phyloP scores from a whole-genome alignment of 2,888 invertebrate genomes.

The Lasioglossum morio region DNA sequence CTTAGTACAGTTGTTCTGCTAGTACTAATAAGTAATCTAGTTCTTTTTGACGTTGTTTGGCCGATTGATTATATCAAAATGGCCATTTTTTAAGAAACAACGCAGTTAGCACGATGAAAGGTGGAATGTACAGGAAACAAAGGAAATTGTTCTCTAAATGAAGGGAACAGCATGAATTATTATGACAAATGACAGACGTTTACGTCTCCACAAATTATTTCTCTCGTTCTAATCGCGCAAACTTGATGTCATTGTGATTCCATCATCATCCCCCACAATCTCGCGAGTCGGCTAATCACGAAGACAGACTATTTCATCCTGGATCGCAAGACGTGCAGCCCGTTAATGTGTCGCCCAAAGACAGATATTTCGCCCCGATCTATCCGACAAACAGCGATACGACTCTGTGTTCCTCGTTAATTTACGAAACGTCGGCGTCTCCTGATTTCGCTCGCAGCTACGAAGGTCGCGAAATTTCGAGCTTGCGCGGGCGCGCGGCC shows the following conservation, averaged over 20 bases:
- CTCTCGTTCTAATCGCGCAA: neutral
- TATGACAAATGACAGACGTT: neutral
- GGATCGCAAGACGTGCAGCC: neutral
- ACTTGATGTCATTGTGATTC: neutral
- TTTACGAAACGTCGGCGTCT: constrained; percentile 51
- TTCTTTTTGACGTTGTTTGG: no score
- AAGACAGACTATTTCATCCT: neutral
- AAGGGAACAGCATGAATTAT: neutral
- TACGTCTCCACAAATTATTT: neutral
- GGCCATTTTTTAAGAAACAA: neutral
- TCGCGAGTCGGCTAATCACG: neutral
- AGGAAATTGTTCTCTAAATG: neutral
- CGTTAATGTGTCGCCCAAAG: neutral
- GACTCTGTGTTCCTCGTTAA: constrained; percentile 36
- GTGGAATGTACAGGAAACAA: neutral
- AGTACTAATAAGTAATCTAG: no score
- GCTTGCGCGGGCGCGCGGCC: neutral
- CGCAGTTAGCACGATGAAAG: neutral
- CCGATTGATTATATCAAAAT: no score
- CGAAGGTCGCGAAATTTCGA: neutral
- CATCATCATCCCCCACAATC: neutral
- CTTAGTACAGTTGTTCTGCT: no score
- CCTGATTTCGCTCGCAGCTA: constrained; percentile 46
- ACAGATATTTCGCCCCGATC: constrained; percentile 1
- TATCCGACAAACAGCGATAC: constrained; percentile 5